phyloP scores from a whole-genome alignment of 2,797 vertebrate species.

The Orientallactaga sibirica region DNA sequence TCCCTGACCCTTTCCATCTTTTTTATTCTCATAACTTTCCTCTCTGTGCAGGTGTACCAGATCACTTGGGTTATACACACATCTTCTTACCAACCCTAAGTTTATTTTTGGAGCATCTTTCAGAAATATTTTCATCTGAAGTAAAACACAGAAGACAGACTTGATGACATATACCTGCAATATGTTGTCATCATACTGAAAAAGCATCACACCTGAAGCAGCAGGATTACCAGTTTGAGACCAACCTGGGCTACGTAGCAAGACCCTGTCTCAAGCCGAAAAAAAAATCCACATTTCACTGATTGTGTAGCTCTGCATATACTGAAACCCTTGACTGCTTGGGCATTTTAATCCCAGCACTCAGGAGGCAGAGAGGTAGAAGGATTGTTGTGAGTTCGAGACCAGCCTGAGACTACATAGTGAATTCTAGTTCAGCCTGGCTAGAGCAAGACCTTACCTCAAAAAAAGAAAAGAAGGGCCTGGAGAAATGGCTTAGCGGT shows the following conservation, averaged over 20 bases:
- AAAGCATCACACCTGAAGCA: background rate
- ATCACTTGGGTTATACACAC: background rate
- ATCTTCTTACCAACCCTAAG: slow-evolving; percentile 3
- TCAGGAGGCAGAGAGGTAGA: too few relatives aligned
- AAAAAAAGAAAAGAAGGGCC: too few relatives aligned
- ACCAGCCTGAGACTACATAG: too few relatives aligned
- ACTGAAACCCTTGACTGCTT: background rate
- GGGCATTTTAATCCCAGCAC: too few relatives aligned
- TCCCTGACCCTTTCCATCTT: background rate
- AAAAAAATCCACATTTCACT: background rate
- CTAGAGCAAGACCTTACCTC: too few relatives aligned
- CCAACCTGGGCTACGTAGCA: background rate
- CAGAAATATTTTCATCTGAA: slow-evolving; percentile 22
- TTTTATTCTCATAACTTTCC: background rate
- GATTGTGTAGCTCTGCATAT: slow-evolving; percentile 9
- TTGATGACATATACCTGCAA: background rate
- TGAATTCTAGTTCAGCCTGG: too few relatives aligned
- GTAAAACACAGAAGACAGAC: background rate
- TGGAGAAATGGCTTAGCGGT: too few relatives aligned
- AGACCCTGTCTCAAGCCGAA: background rate
- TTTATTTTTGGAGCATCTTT: slow-evolving; percentile 31
- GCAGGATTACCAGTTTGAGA: background rate
- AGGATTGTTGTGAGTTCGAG: too few relatives aligned
- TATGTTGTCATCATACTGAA: background rate
- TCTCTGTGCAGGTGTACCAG: background rate